A percentile compares a stretch with the other conserved stretches of the same genome.
Conservation (phyloP, 2,113 vertebrate genomes). For the Megaleporinus macrocephalus region DNA sequence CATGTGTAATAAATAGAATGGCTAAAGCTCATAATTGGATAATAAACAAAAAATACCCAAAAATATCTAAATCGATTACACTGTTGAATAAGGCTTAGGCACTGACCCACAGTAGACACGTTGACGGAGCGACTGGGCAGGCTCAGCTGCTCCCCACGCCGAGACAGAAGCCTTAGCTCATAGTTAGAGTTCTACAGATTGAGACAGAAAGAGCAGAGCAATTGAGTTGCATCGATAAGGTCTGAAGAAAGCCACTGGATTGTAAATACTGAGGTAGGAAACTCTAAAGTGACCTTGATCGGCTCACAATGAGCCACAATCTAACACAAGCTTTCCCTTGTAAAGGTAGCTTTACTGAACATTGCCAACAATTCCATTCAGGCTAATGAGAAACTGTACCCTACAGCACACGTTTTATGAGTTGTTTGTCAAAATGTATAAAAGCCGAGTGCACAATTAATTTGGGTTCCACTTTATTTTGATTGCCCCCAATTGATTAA, state of each 20-base stretch:
- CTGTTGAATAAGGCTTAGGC: conserved; percentile 52
- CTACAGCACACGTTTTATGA: not conserved
- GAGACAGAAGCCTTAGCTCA: conserved; percentile 91
- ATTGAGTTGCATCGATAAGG: conserved; percentile 18
- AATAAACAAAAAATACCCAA: not conserved
- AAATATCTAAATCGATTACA: not conserved
- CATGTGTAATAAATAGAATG: not conserved
- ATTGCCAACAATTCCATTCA: not conserved
- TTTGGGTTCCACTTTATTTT: not conserved
- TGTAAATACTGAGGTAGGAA: not conserved
- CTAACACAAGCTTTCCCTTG: not conserved
- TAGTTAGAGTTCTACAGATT: conserved; percentile 84
- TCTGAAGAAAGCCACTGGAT: not conserved
- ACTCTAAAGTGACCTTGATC: not conserved
- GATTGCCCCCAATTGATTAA: too few relatives aligned
- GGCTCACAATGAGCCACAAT: not conserved
- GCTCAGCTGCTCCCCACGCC: conserved; percentile 87
- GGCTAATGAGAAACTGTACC: not conserved
- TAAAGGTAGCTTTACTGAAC: not conserved
- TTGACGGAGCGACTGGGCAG: conserved; percentile 91
- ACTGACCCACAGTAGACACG: conserved; percentile 89
- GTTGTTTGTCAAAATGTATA: not conserved
- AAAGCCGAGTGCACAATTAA: not conserved
- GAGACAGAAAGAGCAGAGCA: conserved; percentile 12
- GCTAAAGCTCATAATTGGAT: not conserved